These are phyloP conservation scores for Machimus rusticus DNA, from an alignment of 2,888 invertebrate genomes.

Conservation along the genomic window DNA sequence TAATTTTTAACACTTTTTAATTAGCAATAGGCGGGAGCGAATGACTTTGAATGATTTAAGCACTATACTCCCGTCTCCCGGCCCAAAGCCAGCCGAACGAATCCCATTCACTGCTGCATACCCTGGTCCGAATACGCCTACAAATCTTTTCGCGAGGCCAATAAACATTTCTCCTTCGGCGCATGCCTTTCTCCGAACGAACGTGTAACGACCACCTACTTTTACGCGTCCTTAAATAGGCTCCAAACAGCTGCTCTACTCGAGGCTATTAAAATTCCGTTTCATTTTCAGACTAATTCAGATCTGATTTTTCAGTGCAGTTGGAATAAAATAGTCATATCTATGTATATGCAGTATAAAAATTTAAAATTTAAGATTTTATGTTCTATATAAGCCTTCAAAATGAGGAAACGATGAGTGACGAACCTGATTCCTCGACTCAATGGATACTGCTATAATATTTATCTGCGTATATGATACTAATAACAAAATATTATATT, in stretches of 20 bases:
- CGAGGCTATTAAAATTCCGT: too few species aligned
- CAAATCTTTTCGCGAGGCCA: not conserved
- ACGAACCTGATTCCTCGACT: too few species aligned
- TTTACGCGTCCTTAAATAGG: not conserved
- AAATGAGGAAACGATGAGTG: not conserved
- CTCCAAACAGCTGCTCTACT: not conserved
- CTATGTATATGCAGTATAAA: too few species aligned
- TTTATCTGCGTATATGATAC: too few species aligned
- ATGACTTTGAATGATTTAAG: slow-evolving; percentile 38
- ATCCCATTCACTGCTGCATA: not conserved
- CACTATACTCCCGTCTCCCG: slow-evolving; percentile 5
- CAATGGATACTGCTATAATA: not conserved
- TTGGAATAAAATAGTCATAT: too few species aligned
- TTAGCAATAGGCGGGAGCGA: slow-evolving; percentile 29
- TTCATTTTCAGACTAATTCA: not conserved
- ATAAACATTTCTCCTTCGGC: not conserved
- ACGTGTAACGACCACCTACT: not conserved
- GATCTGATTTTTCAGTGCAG: not conserved
- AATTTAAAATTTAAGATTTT: not conserved
- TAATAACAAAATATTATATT: not conserved
- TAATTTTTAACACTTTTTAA: slow-evolving; percentile 41
- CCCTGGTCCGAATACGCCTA: not conserved
- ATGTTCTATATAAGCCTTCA: not conserved
- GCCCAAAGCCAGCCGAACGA: not conserved
- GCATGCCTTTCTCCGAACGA: not conserved